Base-by-base conservation (phyloP, 2,888 invertebrate species). In the Epinotia bilunana region DNA sequence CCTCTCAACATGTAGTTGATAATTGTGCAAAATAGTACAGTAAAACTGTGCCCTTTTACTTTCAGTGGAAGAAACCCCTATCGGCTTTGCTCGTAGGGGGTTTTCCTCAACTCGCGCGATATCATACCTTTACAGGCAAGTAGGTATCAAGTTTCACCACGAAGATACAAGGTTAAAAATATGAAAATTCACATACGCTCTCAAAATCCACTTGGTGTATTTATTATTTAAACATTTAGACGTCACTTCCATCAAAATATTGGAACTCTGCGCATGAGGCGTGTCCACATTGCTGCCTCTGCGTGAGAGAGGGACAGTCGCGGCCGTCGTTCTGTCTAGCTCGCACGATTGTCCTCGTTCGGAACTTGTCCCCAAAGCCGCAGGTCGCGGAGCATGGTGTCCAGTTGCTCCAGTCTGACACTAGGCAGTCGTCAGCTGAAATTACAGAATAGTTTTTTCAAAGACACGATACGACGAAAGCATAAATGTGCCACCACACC, bases 401-500 rank as follows among this genome's bases (percentile, higher is more conserved):
- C 98, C 98, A 98, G 23, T 95, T 95, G 46, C 96, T 96, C 98
- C 98, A 98, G 78, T 97, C 96, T 73, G 96, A 95, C 49, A 98
- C 97, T 78, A 96, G 95, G 89, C 98, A 98, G 90, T 98, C 97
- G 80, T 97, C 95, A 55, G 97, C 96, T 86, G 95, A 91, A 83
- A 95, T 6, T 16, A 55, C 5, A 28, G 18, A 33, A 16, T 61
- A 49, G 13, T 3, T 46, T 46, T 46, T 46, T 46, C 16, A 49
- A 5, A 3, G 16, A 39, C 39, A 39, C 7, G 39, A 39, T 39
- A 9, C 9, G 39, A 9, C 39, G 9, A 39, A 9, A 53, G 1
- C 53, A 53, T 6, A 53, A n/a, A 53, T n/a, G 6, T n/a, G 23
- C 23, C 23, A n/a, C n/a, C n/a, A n/a, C n/a, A n/a, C 23, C 23